Percentiles rank a stretch among this genome's conserved stretches.
Conservation (phyloP, 2,888 invertebrate species). For the Hypomecis punctinalis region DNA sequence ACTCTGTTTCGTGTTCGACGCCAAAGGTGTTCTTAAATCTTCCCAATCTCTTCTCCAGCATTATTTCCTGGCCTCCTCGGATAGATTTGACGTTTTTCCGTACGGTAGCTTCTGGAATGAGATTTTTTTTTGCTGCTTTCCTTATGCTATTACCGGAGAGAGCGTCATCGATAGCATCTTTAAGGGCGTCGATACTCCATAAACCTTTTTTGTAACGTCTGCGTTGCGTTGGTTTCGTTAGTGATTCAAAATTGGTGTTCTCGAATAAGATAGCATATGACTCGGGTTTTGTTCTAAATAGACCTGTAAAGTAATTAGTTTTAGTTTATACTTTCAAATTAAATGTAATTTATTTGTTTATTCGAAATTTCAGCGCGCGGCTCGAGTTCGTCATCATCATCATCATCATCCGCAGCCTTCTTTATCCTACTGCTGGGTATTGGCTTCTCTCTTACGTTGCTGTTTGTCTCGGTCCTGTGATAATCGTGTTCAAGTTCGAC, state of each 20-base stretch:
- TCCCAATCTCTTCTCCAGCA: background rate
- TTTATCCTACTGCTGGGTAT: no score
- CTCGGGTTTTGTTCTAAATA: background rate
- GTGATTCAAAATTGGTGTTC: background rate
- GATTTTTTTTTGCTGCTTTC: slow-evolving; percentile 4
- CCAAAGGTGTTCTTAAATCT: slow-evolving; percentile 4
- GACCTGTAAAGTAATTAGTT: no score
- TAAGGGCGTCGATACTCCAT: background rate
- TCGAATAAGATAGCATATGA: background rate
- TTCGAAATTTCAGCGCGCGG: no score
- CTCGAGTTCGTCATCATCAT: no score
- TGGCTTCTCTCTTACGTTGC: no score
- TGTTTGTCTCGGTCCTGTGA: no score
- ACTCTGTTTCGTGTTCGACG: background rate
- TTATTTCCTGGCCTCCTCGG: background rate
- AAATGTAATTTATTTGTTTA: no score
- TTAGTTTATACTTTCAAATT: no score
- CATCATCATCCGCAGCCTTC: no score
- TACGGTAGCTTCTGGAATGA: slow-evolving; percentile 2
- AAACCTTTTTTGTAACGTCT: slow-evolving; percentile 1
- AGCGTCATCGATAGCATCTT: slow-evolving; percentile 1
- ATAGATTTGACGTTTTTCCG: slow-evolving; percentile 1
- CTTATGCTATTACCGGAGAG: background rate
- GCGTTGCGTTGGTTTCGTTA: background rate
- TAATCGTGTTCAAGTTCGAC: no score